Evolutionary conservation across 1,140 invertebrate species (phyloP), one percentile per base, ranked within the genome.

Genomic region (Linepithema humile): DNA sequence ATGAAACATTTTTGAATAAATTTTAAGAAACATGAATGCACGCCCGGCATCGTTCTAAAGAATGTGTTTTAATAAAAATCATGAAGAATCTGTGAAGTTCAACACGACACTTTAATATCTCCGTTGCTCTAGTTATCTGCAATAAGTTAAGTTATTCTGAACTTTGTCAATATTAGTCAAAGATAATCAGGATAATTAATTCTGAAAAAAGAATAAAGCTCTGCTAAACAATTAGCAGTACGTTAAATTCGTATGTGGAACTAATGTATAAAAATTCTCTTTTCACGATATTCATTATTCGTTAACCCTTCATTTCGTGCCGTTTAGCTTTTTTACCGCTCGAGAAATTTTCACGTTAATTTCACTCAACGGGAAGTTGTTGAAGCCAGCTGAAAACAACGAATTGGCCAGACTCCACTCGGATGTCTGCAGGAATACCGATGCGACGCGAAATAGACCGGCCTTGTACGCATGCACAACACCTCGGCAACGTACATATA

Each of bases 391-490:
- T 69, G 32, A 69, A 78, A 78, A 78, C 48, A 50, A 15, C 45
- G 23, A 23, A 78, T 40, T 55, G 40, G 45, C 26, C 43, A 43
- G 67, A 40, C n/a, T 29, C 15, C 62, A 82, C 77, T 82, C 65
- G 72, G 60, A 45, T 60, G 62, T 62, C 50, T 55, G 45, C 40
- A 77, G 55, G 72, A 77, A 75, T 67, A 72, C 48, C 82, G 65
- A 86, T 73, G 72, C 73, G 84, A 83, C 43, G 60, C 69, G 62
- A 50, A 29, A 26, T 65, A 26, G 70, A 65, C 69, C 62, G 64
- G 64, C 69, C 50, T 64, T 69, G 75, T 70, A 70, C 62, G 35
- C 48, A 64, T 48, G 67, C 43, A 20, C 64, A 70, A 69, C 75
- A 80, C 26, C n/a, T 26, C 64, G n/a, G 12, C 2, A 69, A 55